Percentiles rank a stretch among this genome's conserved stretches.
Evolutionary conservation across 2,113 vertebrate species (phyloP).

Genomic region (Cololabis saira): DNA sequence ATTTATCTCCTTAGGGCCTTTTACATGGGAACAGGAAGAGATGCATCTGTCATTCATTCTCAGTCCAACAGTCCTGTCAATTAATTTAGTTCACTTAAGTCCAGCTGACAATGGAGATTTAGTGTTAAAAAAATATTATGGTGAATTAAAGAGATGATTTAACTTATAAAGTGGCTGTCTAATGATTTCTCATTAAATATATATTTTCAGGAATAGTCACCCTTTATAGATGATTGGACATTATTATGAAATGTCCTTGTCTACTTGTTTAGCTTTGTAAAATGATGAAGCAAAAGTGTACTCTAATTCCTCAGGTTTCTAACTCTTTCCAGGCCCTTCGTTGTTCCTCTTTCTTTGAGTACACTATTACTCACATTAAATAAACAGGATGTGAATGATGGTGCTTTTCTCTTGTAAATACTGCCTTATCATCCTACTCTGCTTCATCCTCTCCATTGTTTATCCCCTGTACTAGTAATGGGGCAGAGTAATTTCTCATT

Average conservation of each 20-base stretch:
- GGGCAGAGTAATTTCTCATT: conserved; percentile 80
- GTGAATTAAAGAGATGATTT: not conserved
- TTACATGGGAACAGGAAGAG: not conserved
- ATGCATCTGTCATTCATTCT: not conserved
- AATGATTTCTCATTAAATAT: not conserved
- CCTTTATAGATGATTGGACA: not conserved
- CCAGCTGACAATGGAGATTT: not conserved
- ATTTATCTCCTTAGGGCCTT: conserved; percentile 23
- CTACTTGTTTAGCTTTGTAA: conserved; percentile 4
- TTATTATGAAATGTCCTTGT: not conserved
- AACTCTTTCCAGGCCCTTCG: not conserved
- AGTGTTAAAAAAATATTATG: not conserved
- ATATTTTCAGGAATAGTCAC: conserved; percentile 2
- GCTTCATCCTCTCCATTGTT: conserved; percentile 70
- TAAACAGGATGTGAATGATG: conserved; percentile 30
- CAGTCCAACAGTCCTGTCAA: not conserved
- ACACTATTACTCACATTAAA: conserved; percentile 20
- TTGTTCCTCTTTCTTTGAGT: conserved; percentile 4
- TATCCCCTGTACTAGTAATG: conserved; percentile 73
- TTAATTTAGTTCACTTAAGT: not conserved
- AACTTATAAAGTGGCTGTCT: not conserved
- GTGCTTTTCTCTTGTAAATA: conserved; percentile 41
- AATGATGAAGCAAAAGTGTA: not conserved
- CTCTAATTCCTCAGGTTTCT: conserved; percentile 24
- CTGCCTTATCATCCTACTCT: conserved; percentile 38